Evolutionary conservation across 1,140 invertebrate species (phyloP).

Genomic region (Orchestia grillus): DNA sequence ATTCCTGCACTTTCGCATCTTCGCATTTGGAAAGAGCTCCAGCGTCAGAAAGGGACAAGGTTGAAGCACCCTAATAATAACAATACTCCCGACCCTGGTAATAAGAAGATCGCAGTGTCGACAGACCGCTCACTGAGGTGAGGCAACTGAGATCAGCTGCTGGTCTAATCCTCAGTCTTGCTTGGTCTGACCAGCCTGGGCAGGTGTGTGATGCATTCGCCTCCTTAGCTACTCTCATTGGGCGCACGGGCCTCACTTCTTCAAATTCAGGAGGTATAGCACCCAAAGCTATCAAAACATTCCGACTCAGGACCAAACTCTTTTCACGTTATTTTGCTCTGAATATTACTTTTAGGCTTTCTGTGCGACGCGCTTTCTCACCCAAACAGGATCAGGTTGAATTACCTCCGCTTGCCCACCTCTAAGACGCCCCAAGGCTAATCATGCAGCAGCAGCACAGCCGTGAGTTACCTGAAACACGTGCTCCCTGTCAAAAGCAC

Average conservation of each 20-base stretch:
- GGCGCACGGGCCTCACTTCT: no score
- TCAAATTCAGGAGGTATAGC: not conserved
- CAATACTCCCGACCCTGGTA: not conserved
- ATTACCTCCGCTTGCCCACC: not conserved
- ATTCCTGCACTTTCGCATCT: no score
- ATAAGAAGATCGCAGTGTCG: not conserved
- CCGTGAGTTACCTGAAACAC: slow-evolving; percentile 62
- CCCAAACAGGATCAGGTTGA: not conserved
- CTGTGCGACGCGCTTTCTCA: not conserved
- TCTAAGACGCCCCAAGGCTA: not conserved
- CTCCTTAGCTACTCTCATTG: no score
- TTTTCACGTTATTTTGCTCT: not conserved
- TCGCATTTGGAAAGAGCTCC: no score
- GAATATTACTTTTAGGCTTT: not conserved
- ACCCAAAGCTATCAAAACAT: not conserved
- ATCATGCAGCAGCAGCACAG: not conserved
- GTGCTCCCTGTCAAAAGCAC: slow-evolving; percentile 64
- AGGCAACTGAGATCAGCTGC: not conserved
- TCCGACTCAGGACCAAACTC: not conserved
- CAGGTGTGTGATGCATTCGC: no score
- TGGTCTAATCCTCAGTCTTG: not conserved
- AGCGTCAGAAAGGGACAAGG: no score
- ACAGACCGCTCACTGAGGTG: not conserved
- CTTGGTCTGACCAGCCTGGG: not conserved
- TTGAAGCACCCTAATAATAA: no score